These are phyloP conservation scores for Listronotus oregonensis DNA, from an alignment of 1,140 invertebrate species.

Conservation along the genomic window DNA sequence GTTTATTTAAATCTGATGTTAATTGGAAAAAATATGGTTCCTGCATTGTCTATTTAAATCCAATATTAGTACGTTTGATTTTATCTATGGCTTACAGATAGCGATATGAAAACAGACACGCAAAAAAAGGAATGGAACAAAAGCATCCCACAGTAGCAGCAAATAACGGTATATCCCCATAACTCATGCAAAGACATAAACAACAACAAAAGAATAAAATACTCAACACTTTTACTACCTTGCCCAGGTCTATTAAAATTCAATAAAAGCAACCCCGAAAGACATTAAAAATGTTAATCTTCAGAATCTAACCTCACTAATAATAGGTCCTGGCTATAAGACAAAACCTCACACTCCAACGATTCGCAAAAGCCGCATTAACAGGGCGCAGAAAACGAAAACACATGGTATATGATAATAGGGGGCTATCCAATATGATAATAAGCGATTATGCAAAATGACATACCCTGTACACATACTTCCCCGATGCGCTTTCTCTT, in stretches of 20 bases:
- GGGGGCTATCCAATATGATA: constrained; percentile 28
- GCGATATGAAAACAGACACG: too few relatives aligned
- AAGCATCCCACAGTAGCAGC: background rate
- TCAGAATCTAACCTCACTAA: constrained; percentile 30
- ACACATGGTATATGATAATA: constrained; percentile 16
- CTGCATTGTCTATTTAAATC: too few relatives aligned
- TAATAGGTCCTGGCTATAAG: constrained; percentile 20
- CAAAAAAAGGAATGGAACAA: background rate
- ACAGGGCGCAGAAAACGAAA: constrained; percentile 1
- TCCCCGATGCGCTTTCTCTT: background rate
- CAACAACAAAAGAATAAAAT: constrained; percentile 4
- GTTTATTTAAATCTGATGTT: too few relatives aligned
- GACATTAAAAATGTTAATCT: constrained; percentile 30
- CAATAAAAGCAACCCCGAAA: constrained; percentile 21
- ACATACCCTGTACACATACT: constrained; percentile 11
- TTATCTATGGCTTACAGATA: too few relatives aligned
- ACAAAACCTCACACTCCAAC: constrained; percentile 27
- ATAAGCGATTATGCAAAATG: constrained; percentile 28
- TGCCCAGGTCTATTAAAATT: constrained; percentile 25
- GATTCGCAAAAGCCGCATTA: constrained; percentile 25
- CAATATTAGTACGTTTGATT: too few relatives aligned
- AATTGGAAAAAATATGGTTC: too few relatives aligned
- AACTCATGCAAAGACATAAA: constrained; percentile 2
- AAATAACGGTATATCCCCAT: constrained; percentile 10
- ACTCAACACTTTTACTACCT: constrained; percentile 4